Evolutionary conservation across 2,113 vertebrate species (phyloP), one percentile per base, ranked within the genome.

Genomic region (Campylorhamphus procurvoides): DNA sequence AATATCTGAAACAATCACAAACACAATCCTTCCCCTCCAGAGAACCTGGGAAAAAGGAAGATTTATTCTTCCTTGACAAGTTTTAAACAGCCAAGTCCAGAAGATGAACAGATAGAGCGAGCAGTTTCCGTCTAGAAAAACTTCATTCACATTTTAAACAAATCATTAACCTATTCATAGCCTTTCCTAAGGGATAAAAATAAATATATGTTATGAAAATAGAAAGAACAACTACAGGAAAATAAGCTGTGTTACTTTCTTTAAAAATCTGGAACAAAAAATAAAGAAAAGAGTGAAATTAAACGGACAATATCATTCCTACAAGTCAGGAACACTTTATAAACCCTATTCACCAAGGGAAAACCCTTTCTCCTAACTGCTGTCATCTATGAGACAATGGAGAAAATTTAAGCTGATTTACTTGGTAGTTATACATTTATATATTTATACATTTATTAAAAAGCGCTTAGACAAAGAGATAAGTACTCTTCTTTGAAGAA

Each of bases 401-500:
- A 86, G 66, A 91, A 71, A 86, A 77, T 74, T 31, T 59, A 80
- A 50, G 59, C 46, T 67, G 63, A 75, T 89, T 67, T 88, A 93
- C 75, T 71, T 80, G 58, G 74, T 79, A 63, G 63, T 73, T 90
- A 90, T 24, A 63, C 39, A 64, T 91, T 87, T 79, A 90, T 84
- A 20, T 92, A 91, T 35, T 59, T 86, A 94, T 24, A 62, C n/a
- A 72, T 94, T 77, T 94, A 93, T 92, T 62, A 91, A 93, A 95
- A 71, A 93, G 58, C 0, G 27, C 90, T 96, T 77, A 92, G 84
- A 95, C 93, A 97, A 95, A 96, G 89, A 94, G 96, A 92, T 86
- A 97, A 95, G 88, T 55, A 78, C 58, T 90, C 74, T 59, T 94
- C 94, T 97, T 96, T 94, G 93, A 95, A 94, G 93, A 93, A 96